Evolutionary conservation across 2,888 invertebrate species (phyloP).

Genomic region (Harpagoxenus sublaevis): DNA sequence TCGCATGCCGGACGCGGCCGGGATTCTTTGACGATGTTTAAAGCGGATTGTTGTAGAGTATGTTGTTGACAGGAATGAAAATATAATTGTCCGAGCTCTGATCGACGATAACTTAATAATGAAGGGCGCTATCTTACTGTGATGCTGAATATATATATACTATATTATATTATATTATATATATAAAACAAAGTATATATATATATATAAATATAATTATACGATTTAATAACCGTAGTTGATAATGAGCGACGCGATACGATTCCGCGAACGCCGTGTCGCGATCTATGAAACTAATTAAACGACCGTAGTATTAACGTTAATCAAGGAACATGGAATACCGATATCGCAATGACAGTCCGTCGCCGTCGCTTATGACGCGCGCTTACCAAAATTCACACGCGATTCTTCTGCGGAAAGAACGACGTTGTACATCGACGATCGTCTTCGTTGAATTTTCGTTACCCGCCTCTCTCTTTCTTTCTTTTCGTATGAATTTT

Average conservation of each 20-base stretch:
- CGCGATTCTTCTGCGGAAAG: conserved; percentile 25
- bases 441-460: conserved; percentile 28
- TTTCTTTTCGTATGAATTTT: background rate
- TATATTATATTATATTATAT: conserved; percentile 79
- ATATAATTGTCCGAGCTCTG: conserved; percentile 77
- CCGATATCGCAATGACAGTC: conserved; percentile 58
- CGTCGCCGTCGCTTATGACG: conserved; percentile 56
- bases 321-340: conserved; percentile 63
- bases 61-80: conserved; percentile 82
- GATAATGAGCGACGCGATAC: conserved; percentile 56
- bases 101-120: conserved; percentile 83
- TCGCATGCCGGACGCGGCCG: conserved; percentile 46
- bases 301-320: conserved; percentile 69
- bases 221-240: conserved; percentile 73
- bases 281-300: conserved; percentile 65
- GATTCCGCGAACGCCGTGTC: conserved; percentile 38
- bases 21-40: conserved; percentile 76
- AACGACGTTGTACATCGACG: conserved; percentile 37
- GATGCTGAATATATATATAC: conserved; percentile 83
- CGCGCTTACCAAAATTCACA: conserved; percentile 36
- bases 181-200: conserved; percentile 70
- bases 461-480: background rate
- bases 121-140: conserved; percentile 86
- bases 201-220: conserved; percentile 62
- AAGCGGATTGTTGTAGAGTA: conserved; percentile 83